These are phyloP conservation scores for Callyntrura guangdongensis DNA, from an alignment of 2,888 invertebrate genomes.

Conservation along the genomic window DNA sequence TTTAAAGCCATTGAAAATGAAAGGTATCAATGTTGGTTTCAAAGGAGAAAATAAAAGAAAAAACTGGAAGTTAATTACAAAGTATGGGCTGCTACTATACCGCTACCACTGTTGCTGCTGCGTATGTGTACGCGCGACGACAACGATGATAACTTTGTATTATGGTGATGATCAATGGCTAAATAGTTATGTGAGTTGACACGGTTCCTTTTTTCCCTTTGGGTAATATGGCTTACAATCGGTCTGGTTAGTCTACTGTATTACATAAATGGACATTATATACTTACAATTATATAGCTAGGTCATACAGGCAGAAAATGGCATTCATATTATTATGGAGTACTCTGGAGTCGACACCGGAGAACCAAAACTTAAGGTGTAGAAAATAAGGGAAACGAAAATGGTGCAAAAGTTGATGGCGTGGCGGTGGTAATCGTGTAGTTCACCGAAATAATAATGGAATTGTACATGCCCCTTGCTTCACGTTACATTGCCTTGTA, in stretches of 20 bases:
- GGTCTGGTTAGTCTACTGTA: neutral
- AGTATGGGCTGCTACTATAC: constrained; percentile 46
- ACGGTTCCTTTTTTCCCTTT: constrained; percentile 73
- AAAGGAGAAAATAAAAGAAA: constrained; percentile 10
- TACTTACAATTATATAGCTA: neutral
- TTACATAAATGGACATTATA: constrained; percentile 2
- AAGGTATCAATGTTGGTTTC: constrained; percentile 35
- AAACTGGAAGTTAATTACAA: constrained; percentile 52
- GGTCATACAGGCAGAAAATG: neutral
- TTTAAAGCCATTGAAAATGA: constrained; percentile 14
- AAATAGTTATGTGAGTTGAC: constrained; percentile 75
- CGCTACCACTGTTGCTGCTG: neutral
- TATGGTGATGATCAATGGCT: constrained; percentile 72
- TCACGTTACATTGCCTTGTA: constrained; percentile 47
- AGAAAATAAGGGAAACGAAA: neutral
- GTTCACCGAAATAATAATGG: constrained; percentile 49
- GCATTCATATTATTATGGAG: constrained; percentile 23
- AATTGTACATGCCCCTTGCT: constrained; percentile 42
- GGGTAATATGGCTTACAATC: constrained; percentile 37
- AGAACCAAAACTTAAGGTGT: neutral
- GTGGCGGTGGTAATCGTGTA: neutral
- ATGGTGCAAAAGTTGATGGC: constrained; percentile 18
- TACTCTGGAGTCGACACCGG: constrained; percentile 21
- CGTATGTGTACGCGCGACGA: constrained; percentile 34
- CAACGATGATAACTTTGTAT: constrained; percentile 45